These are phyloP conservation scores for Dynastes hyllus DNA, from an alignment of 2,888 invertebrate species.

Conservation along the genomic window DNA sequence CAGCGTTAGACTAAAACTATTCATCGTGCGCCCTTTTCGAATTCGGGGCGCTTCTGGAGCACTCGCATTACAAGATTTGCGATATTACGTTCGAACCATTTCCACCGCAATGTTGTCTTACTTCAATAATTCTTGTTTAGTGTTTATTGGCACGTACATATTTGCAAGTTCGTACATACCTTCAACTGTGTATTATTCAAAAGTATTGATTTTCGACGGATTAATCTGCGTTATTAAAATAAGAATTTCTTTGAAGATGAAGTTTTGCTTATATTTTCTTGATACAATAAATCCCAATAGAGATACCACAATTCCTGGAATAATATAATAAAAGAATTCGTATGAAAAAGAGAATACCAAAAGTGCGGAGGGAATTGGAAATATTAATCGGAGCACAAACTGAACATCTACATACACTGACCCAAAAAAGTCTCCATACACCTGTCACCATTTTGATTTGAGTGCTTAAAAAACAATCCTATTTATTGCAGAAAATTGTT, in stretches of 20 bases:
- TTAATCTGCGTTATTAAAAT: not conserved
- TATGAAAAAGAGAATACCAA: not conserved
- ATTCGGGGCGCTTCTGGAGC: not conserved
- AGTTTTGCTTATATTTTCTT: too few relatives aligned
- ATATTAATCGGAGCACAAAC: too few relatives aligned
- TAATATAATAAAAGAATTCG: not conserved
- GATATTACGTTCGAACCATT: constrained; percentile 26
- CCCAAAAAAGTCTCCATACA: too few relatives aligned
- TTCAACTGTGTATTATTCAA: not conserved
- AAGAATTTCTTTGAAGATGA: too few relatives aligned
- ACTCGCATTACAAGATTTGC: constrained; percentile 34
- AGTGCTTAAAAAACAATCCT: too few relatives aligned
- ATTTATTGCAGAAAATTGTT: too few relatives aligned
- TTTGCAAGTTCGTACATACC: not conserved
- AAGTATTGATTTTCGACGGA: not conserved
- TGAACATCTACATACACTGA: too few relatives aligned
- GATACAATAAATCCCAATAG: too few relatives aligned
- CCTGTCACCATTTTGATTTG: too few relatives aligned
- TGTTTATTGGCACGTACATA: constrained; percentile 22
- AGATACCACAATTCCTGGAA: too few relatives aligned
- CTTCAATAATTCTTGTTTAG: constrained; percentile 23
- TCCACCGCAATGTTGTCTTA: constrained; percentile 10
- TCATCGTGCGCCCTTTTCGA: constrained; percentile 6
- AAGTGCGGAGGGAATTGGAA: too few relatives aligned
- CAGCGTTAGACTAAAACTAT: constrained; percentile 22